Evolutionary conservation across 1,140 invertebrate genomes (phyloP).

Genomic region (Caenorhabditis tropicalis): DNA sequence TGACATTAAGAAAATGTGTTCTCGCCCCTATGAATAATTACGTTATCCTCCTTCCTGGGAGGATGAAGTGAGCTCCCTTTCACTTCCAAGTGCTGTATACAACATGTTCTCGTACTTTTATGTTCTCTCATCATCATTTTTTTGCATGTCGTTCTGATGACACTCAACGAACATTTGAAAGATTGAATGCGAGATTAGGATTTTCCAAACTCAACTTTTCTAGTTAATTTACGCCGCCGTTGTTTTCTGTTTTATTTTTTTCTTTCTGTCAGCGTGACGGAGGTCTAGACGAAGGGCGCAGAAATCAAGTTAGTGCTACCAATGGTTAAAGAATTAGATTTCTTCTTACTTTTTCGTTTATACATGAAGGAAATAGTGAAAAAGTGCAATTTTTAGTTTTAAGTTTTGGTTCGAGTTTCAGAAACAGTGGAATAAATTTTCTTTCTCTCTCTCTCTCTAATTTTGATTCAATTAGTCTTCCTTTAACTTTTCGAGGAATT

Average conservation of each 20-base stretch:
- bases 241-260: no score
- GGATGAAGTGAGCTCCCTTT: background rate
- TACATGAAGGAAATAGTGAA: no score
- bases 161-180: background rate
- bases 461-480: no score
- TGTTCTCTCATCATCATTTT: background rate
- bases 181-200: background rate
- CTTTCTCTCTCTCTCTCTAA: no score
- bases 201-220: background rate
- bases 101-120: background rate
- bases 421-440: no score
- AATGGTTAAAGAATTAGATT: background rate
- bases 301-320: background rate
- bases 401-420: no score
- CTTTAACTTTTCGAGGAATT: no score
- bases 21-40: conserved; percentile 37
- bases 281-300: background rate
- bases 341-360: background rate
- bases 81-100: background rate
- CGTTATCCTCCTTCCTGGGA: background rate
- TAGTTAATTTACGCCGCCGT: no score
- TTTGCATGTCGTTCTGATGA: background rate
- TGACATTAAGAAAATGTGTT: conserved; percentile 24
- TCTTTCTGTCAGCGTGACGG: background rate
- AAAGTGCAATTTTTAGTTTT: no score